A percentile compares a stretch with the other conserved stretches of the same genome.
These are phyloP conservation scores for Tenthredo livida DNA, from an alignment of 2,888 invertebrate species.

Conservation along the genomic window DNA sequence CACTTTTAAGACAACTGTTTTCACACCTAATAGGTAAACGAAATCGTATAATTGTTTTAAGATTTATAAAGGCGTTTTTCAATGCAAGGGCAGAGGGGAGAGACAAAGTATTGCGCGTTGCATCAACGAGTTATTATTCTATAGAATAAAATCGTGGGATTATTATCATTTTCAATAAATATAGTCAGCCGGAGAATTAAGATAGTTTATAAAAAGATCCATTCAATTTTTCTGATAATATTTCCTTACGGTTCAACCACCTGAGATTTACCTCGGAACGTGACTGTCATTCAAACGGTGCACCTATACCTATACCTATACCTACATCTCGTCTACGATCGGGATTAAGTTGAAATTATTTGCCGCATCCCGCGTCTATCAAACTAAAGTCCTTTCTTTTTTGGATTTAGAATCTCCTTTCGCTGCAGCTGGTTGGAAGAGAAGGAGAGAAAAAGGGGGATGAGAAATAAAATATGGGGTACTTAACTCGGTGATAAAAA, in stretches of 20 bases:
- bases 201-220: not conserved
- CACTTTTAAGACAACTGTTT: not conserved
- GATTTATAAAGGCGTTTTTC: not conserved
- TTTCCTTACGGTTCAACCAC: not conserved
- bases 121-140: not conserved
- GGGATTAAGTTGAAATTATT: slow-evolving; percentile 41
- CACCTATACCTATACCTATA: too few relatives aligned
- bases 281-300: slow-evolving; percentile 25
- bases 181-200: not conserved
- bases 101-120: not conserved
- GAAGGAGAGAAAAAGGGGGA: not conserved
- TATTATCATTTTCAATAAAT: too few relatives aligned
- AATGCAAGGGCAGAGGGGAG: too few relatives aligned
- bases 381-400: not conserved
- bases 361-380: not conserved
- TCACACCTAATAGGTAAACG: not conserved
- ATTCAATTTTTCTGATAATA: not conserved
- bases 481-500: not conserved
- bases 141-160: not conserved
- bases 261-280: not conserved
- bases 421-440: not conserved
- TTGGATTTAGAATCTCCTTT: slow-evolving; percentile 3
- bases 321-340: not conserved
- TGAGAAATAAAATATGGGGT: not conserved
- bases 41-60: not conserved